A percentile compares a stretch with the other conserved stretches of the same genome.
phyloP scores from a whole-genome alignment of 2,113 vertebrate species.

The Colius striatus region DNA sequence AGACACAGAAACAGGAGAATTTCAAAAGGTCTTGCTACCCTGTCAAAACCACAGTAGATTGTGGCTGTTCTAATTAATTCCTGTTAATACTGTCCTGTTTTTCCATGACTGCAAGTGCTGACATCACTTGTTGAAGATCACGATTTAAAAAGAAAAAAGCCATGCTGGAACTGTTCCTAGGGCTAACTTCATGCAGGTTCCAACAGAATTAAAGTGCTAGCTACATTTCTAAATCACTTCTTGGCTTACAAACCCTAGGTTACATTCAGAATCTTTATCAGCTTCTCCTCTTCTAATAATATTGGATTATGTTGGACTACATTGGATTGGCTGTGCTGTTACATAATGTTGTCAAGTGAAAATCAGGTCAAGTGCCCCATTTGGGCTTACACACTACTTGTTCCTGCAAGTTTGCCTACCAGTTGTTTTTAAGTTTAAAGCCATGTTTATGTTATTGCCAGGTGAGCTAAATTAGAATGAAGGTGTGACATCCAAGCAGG shows the following conservation, averaged over 20 bases:
- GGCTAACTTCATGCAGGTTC: not conserved
- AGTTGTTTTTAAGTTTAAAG: not conserved
- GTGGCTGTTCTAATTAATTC: not conserved
- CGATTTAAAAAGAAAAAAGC: not conserved
- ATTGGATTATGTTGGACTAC: not conserved
- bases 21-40: not conserved
- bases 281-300: not conserved
- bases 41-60: not conserved
- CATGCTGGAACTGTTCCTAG: not conserved
- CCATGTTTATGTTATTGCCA: not conserved
- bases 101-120: not conserved
- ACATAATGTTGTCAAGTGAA: not conserved
- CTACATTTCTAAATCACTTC: not conserved
- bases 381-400: not conserved
- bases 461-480: not conserved
- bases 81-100: not conserved
- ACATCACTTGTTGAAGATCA: not conserved
- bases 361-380: not conserved
- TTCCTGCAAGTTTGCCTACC: not conserved
- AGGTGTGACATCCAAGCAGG: not conserved
- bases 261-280: not conserved
- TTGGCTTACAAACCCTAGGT: not conserved
- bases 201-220: not conserved
- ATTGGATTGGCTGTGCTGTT: conserved; percentile 10
- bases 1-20: not conserved